phyloP scores from a whole-genome alignment of 2,888 invertebrate genomes.

The Eulithis testata region DNA sequence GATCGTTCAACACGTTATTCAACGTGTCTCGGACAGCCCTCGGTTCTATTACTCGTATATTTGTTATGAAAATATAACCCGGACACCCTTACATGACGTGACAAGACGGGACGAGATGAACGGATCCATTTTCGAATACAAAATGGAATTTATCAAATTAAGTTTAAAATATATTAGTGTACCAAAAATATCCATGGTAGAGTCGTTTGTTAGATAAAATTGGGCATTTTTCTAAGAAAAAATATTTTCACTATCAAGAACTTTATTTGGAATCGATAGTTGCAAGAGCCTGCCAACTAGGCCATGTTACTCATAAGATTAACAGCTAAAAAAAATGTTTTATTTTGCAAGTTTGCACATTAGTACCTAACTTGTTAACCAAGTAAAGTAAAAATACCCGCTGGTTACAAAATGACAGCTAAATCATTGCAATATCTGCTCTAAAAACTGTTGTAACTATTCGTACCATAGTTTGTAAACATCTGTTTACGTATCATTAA shows the following conservation, averaged over 20 bases:
- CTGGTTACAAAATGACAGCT: background rate
- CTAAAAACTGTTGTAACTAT: slow-evolving; percentile 12
- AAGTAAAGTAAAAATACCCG: background rate
- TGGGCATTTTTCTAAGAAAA: too few species aligned
- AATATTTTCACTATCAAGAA: too few species aligned
- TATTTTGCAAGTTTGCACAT: too few species aligned
- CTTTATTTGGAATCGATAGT: too few species aligned
- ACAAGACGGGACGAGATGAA: slow-evolving; percentile 13
- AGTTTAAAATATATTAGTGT: background rate
- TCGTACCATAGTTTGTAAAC: slow-evolving; percentile 53
- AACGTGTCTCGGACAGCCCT: slow-evolving; percentile 46
- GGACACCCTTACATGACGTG: slow-evolving; percentile 16
- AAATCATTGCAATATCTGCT: slow-evolving; percentile 1
- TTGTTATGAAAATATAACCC: slow-evolving; percentile 71
- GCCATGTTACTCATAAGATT: too few species aligned
- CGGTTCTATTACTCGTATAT: slow-evolving; percentile 66
- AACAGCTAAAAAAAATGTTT: too few species aligned
- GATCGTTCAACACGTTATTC: slow-evolving; percentile 16
- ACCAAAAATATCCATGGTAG: background rate
- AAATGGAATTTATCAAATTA: slow-evolving; percentile 6
- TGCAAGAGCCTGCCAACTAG: too few species aligned
- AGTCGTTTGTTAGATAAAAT: background rate
- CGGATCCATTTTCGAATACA: slow-evolving; percentile 6
- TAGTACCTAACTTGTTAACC: too few species aligned
- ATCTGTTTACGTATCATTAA: slow-evolving; percentile 68